phyloP scores from a whole-genome alignment of 2,888 invertebrate genomes.

The Acanthosoma haemorrhoidale region DNA sequence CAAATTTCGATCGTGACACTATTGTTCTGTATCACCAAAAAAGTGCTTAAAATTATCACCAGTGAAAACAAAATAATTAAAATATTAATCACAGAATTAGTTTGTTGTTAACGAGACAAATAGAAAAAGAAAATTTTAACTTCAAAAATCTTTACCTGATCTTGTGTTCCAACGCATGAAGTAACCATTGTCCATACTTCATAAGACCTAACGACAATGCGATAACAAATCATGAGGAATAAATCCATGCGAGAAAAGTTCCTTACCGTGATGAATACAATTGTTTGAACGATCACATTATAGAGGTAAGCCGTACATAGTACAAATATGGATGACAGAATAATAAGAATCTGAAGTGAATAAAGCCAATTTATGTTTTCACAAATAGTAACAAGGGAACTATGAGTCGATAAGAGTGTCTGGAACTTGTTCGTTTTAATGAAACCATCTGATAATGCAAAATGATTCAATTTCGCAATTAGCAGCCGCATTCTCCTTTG shows the following conservation, averaged over 20 bases:
- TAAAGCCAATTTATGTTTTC: conserved; percentile 31
- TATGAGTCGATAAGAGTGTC: conserved; percentile 25
- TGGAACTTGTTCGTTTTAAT: conserved; percentile 7
- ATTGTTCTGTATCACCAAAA: too few species aligned
- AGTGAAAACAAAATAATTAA: too few species aligned
- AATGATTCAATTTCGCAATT: conserved; percentile 22
- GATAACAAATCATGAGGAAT: conserved; percentile 24
- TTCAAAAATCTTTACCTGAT: conserved; percentile 12
- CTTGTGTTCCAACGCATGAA: conserved; percentile 29
- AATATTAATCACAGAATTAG: too few species aligned
- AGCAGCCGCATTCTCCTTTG: conserved; percentile 19
- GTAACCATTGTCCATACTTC: conserved; percentile 35
- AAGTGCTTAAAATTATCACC: too few species aligned
- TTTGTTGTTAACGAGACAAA: too few species aligned
- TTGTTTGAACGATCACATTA: conserved; percentile 34
- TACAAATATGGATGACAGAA: conserved; percentile 35
- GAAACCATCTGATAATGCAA: neutral
- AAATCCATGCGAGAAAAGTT: conserved; percentile 19
- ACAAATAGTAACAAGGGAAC: conserved; percentile 31
- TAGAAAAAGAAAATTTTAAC: too few species aligned
- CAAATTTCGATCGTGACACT: too few species aligned
- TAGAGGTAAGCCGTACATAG: conserved; percentile 34
- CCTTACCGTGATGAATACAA: conserved; percentile 11
- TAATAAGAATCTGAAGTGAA: conserved; percentile 33
- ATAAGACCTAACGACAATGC: conserved; percentile 28